Evolutionary conservation across 2,797 vertebrate genomes (phyloP).

Genomic region (Picus viridis): DNA sequence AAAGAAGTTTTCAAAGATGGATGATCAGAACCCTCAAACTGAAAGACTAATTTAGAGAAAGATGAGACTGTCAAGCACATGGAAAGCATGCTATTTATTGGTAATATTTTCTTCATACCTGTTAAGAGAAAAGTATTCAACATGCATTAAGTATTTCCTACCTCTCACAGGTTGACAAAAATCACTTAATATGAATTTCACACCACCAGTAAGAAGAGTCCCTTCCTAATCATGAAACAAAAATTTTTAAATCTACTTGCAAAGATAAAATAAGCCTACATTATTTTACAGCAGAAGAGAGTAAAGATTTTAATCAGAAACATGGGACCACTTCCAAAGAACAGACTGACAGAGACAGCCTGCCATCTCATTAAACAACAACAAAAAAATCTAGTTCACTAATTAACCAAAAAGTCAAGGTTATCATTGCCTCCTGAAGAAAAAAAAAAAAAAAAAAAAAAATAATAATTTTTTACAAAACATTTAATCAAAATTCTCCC

Average conservation of each 20-base stretch:
- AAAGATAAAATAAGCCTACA: neutral
- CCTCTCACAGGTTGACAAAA: neutral
- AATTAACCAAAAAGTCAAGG: conserved; percentile 26
- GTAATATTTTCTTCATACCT: neutral
- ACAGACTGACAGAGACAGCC: conserved; percentile 42
- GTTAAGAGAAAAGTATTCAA: neutral
- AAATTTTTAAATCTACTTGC: fast-evolving
- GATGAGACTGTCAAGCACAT: neutral
- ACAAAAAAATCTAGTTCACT: neutral
- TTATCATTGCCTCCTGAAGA: neutral
- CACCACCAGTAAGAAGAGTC: neutral
- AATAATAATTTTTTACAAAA: neutral
- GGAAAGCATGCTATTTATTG: neutral
- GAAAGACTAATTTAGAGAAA: neutral
- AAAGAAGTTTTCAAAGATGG: neutral
- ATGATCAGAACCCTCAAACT: neutral
- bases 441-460: neutral
- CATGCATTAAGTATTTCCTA: neutral
- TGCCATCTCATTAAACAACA: conserved; percentile 41
- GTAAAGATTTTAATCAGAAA: conserved; percentile 54
- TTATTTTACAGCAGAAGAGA: conserved; percentile 25
- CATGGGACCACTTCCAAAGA: conserved; percentile 55
- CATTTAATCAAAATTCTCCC: neutral
- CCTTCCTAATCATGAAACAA: neutral
- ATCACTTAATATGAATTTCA: neutral